Evolutionary conservation across 2,113 vertebrate species (phyloP).

Genomic region (Pan paniscus): DNA sequence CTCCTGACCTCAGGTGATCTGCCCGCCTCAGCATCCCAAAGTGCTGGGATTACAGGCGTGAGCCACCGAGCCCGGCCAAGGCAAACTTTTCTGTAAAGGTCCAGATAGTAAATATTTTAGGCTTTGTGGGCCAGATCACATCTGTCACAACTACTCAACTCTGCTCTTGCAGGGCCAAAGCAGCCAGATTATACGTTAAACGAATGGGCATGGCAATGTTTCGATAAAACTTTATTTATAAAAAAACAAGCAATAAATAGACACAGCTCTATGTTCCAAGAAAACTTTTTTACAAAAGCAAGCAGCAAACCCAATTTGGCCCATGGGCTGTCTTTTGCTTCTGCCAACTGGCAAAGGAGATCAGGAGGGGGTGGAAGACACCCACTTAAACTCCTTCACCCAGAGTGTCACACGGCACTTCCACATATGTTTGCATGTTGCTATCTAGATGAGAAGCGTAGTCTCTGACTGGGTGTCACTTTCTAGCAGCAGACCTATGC

Average conservation of each 20-base stretch:
- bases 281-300: not conserved
- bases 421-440: not conserved
- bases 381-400: not conserved
- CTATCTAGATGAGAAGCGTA: not conserved
- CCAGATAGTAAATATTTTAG: not conserved
- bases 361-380: not conserved
- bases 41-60: too few species aligned
- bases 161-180: not conserved
- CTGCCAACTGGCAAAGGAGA: not conserved
- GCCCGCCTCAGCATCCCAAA: too few species aligned
- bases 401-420: not conserved
- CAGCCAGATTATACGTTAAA: not conserved
- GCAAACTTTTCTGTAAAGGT: not conserved
- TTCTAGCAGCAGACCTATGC: not conserved
- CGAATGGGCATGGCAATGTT: not conserved
- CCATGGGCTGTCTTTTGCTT: not conserved
- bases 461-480: not conserved
- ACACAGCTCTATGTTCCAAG: not conserved
- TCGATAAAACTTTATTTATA: not conserved
- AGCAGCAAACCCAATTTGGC: not conserved
- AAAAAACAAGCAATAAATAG: not conserved
- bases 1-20: too few species aligned
- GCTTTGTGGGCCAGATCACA: not conserved
- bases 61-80: too few species aligned
- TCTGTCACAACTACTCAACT: not conserved